Evolutionary conservation across 2,797 vertebrate genomes (phyloP).

Genomic region (Leptodactylus fallax): DNA sequence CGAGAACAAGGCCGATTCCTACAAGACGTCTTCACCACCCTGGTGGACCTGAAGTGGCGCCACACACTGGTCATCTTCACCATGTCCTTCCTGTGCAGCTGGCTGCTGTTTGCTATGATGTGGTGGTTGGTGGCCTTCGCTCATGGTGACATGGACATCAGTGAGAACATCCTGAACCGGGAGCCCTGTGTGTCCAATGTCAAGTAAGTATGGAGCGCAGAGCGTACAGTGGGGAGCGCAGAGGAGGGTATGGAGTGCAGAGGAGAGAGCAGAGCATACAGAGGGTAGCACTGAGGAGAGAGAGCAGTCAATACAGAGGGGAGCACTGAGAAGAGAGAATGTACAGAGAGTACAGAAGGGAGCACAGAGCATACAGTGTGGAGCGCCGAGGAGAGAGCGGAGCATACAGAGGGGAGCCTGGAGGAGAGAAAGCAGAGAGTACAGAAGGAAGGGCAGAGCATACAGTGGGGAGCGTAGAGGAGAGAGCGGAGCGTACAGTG

Average conservation of each 20-base stretch:
- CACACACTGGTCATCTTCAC: constrained; percentile 97
- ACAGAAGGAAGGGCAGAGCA: no score
- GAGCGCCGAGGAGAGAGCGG: no score
- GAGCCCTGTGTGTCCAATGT: constrained; percentile 87
- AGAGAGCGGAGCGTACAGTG: no score
- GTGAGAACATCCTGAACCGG: constrained; percentile 51
- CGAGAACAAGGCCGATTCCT: constrained; percentile 95
- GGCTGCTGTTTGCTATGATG: constrained; percentile 96
- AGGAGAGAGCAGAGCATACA: no score
- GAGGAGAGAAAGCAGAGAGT: no score
- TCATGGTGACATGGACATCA: constrained; percentile 88
- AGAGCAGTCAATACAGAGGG: no score
- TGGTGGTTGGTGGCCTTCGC: constrained; percentile 98
- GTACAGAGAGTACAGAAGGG: no score
- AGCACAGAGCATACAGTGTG: no score
- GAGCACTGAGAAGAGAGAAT: no score
- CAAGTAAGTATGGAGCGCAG: constrained; percentile 67
- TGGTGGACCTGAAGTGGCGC: constrained; percentile 97
- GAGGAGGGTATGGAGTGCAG: background rate
- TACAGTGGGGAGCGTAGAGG: no score
- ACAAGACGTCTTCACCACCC: constrained; percentile 97
- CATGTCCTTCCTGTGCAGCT: constrained; percentile 96
- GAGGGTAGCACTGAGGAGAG: background rate
- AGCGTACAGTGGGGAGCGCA: background rate
- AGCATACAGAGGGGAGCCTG: no score